Percentiles rank a stretch among this genome's conserved stretches.
These are phyloP conservation scores for Vulpes vulpes DNA, from an alignment of 2,113 vertebrate species.

Conservation along the genomic window DNA sequence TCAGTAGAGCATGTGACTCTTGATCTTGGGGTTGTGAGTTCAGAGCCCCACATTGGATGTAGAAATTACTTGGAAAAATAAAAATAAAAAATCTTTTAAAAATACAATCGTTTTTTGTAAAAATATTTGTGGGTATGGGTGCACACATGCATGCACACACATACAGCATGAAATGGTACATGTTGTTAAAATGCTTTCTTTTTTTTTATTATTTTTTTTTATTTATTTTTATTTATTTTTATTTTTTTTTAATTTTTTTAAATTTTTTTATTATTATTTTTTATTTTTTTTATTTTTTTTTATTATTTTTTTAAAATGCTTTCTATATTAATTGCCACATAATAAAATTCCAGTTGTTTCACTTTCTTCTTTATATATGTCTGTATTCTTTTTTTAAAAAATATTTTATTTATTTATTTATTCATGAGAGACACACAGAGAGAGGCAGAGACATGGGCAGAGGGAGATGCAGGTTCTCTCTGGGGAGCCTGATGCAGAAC, in stretches of 20 bases:
- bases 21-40: not conserved
- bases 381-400: not conserved
- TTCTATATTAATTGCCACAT: not conserved
- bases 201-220: no score
- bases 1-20: not conserved
- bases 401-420: no score
- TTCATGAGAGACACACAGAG: no score
- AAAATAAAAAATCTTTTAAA: not conserved
- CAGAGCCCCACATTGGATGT: not conserved
- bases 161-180: not conserved
- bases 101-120: not conserved
- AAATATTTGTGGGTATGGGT: constrained; percentile 3
- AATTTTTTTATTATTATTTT: no score
- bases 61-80: no score
- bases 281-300: no score
- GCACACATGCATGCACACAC: not conserved
- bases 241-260: no score
- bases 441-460: no score
- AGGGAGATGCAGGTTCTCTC: no score
- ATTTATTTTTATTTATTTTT: no score
- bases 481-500: no score
- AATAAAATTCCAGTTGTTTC: not conserved
- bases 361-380: constrained; percentile 35
- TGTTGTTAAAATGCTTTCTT: not conserved
- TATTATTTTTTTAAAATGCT: not conserved